These are phyloP conservation scores for Homarus gammarus DNA, from an alignment of 2,888 invertebrate species.

Conservation along the genomic window DNA sequence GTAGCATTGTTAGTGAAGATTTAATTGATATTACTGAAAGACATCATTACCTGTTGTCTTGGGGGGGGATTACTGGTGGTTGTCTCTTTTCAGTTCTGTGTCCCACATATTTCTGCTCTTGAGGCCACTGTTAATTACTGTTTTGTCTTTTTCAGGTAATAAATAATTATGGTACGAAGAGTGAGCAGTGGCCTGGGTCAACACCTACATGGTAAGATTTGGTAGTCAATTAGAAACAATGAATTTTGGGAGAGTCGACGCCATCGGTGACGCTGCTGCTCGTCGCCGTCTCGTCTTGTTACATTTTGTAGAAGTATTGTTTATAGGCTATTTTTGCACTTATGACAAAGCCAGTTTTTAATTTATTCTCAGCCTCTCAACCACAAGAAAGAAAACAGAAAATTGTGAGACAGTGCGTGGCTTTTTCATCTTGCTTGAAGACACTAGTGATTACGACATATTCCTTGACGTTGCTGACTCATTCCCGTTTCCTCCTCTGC, in stretches of 20 bases:
- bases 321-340: slow-evolving; percentile 56
- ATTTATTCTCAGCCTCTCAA: slow-evolving; percentile 13
- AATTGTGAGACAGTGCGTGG: neutral
- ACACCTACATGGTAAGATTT: slow-evolving; percentile 53
- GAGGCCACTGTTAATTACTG: too few species aligned
- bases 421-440: neutral
- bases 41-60: too few species aligned
- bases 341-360: slow-evolving; percentile 14
- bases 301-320: slow-evolving; percentile 41
- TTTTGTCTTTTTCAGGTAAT: slow-evolving; percentile 52
- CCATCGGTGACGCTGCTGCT: slow-evolving; percentile 2
- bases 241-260: neutral
- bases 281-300: slow-evolving; percentile 28
- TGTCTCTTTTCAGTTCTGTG: too few species aligned
- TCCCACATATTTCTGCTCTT: too few species aligned
- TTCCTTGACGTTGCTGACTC: neutral
- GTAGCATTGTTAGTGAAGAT: too few species aligned
- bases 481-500: neutral
- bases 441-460: neutral
- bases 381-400: neutral
- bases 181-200: slow-evolving; percentile 59
- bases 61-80: too few species aligned
- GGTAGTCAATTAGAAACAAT: slow-evolving; percentile 1
- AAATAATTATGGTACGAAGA: slow-evolving; percentile 60
- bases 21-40: too few species aligned